Base-by-base conservation (phyloP, 2,888 invertebrate genomes). In the Steinernema scapterisci region DNA sequence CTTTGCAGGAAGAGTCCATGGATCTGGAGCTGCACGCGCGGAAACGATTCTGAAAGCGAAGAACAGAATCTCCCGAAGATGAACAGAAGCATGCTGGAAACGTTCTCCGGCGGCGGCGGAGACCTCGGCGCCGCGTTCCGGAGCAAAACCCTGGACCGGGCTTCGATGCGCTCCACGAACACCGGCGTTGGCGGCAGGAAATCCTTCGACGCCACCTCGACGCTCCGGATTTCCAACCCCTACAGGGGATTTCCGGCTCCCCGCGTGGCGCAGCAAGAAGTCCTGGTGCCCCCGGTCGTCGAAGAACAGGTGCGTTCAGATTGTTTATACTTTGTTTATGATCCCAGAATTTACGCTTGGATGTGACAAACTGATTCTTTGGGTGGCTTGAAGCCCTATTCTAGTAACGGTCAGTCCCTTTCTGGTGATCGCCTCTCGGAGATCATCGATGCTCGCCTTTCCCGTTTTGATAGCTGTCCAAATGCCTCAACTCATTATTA, bases 91-190 rank as follows among this genome's bases (percentile, higher is more conserved):
- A 63, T 63, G 63, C 63, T 63, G 63, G 63, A 63, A 11, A 31
- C 16, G 31, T 63, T 63, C 31, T 31, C 63, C 25, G 31, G 54
- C 23, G 54, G 54, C 25, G 63, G 54, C 23, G 21, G 54, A 9
- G 54, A 63, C 31, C 38, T 27, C 31, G 63, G 63, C 21, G 63
- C 27, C 54, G 54, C 54, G 3, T 63, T 63, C 38, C 63, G 63
- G 63, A 63, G 63, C 63, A 63, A 63, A 25, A 63, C 63, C 16
- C 63, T 63, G 31, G 63, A 63, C n/a, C 63, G 63, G 27, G 31
- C 31, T 27, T 63, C 63, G 2, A 31, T 31, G 63, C 63, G 63
- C 63, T 27, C 25, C 21, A 23, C 54, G 2, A 16, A 48, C 16
- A 13, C 48, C 19, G 25, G 31, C 16, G 31, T 25, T 27, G 31